phyloP scores from a whole-genome alignment of 30 jellyfish, hydroid and myxozoan genomes.

The Mastigias papua region DNA sequence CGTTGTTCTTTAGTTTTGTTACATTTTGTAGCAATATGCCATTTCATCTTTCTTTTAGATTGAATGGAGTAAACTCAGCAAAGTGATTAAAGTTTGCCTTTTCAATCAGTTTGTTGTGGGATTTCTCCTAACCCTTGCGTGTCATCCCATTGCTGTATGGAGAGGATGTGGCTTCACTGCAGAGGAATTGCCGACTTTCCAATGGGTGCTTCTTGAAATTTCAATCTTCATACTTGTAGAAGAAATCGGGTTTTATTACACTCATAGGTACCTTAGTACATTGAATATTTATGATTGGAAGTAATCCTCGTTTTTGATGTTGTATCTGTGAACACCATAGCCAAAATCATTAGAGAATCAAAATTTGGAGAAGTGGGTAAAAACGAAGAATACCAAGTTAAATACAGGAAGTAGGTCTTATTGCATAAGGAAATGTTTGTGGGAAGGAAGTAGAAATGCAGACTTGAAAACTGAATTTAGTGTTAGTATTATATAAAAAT shows the following conservation, averaged over 20 bases:
- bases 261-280: conserved; percentile 75
- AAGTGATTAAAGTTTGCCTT: conserved; percentile 76
- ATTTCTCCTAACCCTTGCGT: conserved; percentile 34
- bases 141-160: conserved; percentile 42
- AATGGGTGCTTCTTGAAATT: conserved; percentile 87
- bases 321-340: too few species aligned
- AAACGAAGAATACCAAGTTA: too few species aligned
- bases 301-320: background rate
- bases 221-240: conserved; percentile 69
- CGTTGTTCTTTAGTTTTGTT: too few species aligned
- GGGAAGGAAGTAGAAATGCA: too few species aligned
- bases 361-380: too few species aligned
- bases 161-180: conserved; percentile 67
- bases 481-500: too few species aligned
- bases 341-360: too few species aligned
- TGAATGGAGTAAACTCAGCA: conserved; percentile 62
- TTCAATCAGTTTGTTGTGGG: conserved; percentile 85
- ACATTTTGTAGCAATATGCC: background rate
- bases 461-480: too few species aligned
- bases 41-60: conserved; percentile 55
- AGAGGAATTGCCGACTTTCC: conserved; percentile 92
- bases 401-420: too few species aligned
- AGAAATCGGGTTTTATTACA: conserved; percentile 86
- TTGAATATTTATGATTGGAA: background rate
- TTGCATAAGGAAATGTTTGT: too few species aligned